These are phyloP conservation scores for Heliconius erato DNA, from an alignment of 2,888 invertebrate genomes.

Conservation along the genomic window DNA sequence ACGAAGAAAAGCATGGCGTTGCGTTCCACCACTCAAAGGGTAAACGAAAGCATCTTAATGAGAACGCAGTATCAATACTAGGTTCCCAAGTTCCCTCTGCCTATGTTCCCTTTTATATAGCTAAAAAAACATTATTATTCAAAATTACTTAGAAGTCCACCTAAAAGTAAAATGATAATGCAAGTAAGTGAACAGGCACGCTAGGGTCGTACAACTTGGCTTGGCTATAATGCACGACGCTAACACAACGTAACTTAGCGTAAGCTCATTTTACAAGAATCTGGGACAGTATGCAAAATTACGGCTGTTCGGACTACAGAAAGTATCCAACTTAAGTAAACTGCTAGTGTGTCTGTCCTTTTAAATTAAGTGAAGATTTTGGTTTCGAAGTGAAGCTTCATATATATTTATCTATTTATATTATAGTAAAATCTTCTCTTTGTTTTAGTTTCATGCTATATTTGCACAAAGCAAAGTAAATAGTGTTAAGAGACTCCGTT, in stretches of 20 bases:
- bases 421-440: too few species aligned
- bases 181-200: neutral
- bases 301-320: neutral
- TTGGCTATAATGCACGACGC: neutral
- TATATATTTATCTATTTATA: neutral
- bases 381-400: neutral
- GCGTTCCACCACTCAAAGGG: neutral
- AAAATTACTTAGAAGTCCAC: neutral
- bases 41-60: too few species aligned
- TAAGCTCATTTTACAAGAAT: constrained; percentile 22
- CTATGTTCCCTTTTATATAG: neutral
- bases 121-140: neutral
- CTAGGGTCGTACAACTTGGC: constrained; percentile 2
- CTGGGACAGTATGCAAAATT: constrained; percentile 5
- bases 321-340: neutral
- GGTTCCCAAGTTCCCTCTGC: neutral
- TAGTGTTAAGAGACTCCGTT: too few species aligned
- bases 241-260: constrained; percentile 4
- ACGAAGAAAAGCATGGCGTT: neutral
- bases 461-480: too few species aligned
- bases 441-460: too few species aligned
- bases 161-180: neutral
- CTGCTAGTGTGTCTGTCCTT: neutral
- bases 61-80: neutral
- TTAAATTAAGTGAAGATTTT: neutral